Evolutionary conservation across 23 tunicate species (phyloP).

Genomic region (Clavelina lepadiformis): DNA sequence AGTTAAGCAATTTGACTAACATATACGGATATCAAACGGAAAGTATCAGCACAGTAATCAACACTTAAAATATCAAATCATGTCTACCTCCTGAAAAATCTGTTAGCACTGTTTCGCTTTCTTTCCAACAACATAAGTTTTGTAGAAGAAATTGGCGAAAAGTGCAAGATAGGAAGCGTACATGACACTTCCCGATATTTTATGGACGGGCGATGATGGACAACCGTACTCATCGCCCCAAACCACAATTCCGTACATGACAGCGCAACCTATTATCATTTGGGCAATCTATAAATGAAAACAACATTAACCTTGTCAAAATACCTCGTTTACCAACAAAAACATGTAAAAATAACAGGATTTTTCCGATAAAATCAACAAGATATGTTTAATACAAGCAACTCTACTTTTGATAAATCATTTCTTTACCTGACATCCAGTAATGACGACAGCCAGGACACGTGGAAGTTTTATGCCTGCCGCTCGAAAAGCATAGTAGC

Average conservation of each 20-base stretch:
- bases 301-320: too few species aligned
- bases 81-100: too few species aligned
- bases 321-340: too few species aligned
- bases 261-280: conserved; percentile 65
- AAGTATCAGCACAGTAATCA: too few species aligned
- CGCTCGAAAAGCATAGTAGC: conserved; percentile 75
- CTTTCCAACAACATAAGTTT: conserved; percentile 20
- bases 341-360: too few species aligned
- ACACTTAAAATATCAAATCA: too few species aligned
- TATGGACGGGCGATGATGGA: conserved; percentile 22
- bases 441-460: conserved; percentile 23
- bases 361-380: too few species aligned
- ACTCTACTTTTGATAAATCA: too few species aligned
- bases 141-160: conserved; percentile 64
- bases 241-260: conserved; percentile 1
- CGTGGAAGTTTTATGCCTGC: conserved; percentile 51
- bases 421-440: conserved; percentile 55
- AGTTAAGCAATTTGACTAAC: too few species aligned
- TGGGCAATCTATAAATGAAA: conserved; percentile 48
- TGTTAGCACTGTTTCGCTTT: conserved; percentile 10
- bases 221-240: conserved; percentile 20
- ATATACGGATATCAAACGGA: too few species aligned
- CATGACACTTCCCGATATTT: conserved; percentile 44
- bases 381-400: too few species aligned
- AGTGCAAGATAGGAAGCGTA: conserved; percentile 66